Evolutionary conservation across 2,888 invertebrate species (phyloP), one percentile per base, ranked within the genome.

Genomic region (Paralinhomoeus sp.): DNA sequence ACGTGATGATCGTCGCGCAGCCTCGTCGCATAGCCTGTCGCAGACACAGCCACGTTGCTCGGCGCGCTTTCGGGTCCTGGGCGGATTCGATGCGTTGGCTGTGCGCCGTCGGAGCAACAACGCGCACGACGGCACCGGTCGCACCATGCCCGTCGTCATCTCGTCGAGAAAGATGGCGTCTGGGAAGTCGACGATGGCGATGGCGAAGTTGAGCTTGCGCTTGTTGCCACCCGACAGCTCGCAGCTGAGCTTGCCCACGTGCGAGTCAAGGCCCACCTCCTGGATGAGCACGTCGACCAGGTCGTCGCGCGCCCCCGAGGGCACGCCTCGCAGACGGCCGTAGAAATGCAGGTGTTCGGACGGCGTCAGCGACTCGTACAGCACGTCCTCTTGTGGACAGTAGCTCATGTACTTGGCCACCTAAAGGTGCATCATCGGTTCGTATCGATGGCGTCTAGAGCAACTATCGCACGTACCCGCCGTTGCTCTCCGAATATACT

Each of bases 141-240:
- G n/a, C n/a, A 42, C 45, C 42, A 45, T 42, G 2, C 41, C 44
- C 3, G 44, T 44, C 24, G 44, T 40, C 44, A 36, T 40, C 64
- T 83, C 83, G 61, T 83, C 82, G 44, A 83, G 68, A 54, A 83
- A 78, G 53, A 83, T 76, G 44, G 44, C 40, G 70, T 80, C 80
- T 1, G 82, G 81, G 63, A 80, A 78, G 1, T 82, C 82, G 52
- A 82, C 79, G 39, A 82, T 73, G 1, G 82, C 81, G 49, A 82
- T 78, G 27, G 78, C 81, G 37, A 82, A 76, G 41, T 58, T 62
- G 2, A 83, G 69, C 58, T 82, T 82, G 49, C 83, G 67, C 61
- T 81, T 81, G 62, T 82, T 81, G 0, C 82, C 82, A 2, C 83
- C 83, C 48, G 81, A 81, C 3, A 83, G 67, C 5, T 27, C 13